Evolutionary conservation across 1,140 invertebrate genomes (phyloP), one percentile per base, ranked within the genome.

Genomic region (Choristoneura fumiferana): DNA sequence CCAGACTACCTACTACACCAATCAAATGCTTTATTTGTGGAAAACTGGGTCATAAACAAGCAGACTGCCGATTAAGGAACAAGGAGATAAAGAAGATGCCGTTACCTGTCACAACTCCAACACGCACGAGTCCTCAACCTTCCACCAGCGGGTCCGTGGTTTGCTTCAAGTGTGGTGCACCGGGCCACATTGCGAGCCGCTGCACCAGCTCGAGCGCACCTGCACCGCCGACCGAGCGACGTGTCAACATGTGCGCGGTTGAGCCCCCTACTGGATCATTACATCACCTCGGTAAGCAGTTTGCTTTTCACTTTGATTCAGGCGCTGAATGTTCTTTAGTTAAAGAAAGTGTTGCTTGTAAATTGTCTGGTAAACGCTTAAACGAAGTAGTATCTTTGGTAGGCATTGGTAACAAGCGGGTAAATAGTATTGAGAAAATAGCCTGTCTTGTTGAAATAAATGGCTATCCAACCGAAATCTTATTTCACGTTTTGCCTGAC

Each of bases 401-500:
- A 4, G 62, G 63, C 58, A 70, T 71, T 14, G 60, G 60, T 35
- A 22, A 66, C 33, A 40, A 18, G 0, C 18, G 29, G n/a, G 60
- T 67, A 18, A 33, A 10, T 0, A 63, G 62, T 18, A 69, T 60
- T 4, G 49, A 40, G 14, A 62, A 74, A 15, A 65, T 75, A 59
- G 54, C 65, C 13, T 63, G 54, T 65, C 38, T 9, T 58, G 62
- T 73, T 12, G 8, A 6, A 0, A 67, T 77, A 65, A 56, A 62
- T 45, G 61, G 53, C 57, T 8, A 58, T 29, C 22, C 10, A 39
- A 1, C 65, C 0, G 65, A 70, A 56, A 54, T 74, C 36, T 65
- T 74, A 37, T 63, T 77, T 0, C 65, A 74, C 57, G 66, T 74
- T 60, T 62, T 73, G n/a, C 67, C 67, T 0, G 63, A 76, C 43